phyloP scores from a whole-genome alignment of 1,140 invertebrate species.

The Pseudobourletiella spinata region DNA sequence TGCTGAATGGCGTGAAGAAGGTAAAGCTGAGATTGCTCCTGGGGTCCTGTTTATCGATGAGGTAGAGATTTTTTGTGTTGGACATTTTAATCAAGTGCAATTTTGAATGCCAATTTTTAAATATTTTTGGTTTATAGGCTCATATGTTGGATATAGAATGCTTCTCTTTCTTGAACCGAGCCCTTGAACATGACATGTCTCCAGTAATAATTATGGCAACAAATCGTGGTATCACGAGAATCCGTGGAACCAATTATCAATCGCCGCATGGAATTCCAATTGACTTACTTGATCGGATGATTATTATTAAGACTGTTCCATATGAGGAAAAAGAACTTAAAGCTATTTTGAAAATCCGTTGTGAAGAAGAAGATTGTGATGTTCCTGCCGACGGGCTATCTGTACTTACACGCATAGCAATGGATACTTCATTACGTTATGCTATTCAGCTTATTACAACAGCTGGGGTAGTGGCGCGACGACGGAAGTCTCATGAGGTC shows the following conservation, averaged over 20 bases:
- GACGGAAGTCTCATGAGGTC: slow-evolving; percentile 72
- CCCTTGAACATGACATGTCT: slow-evolving; percentile 92
- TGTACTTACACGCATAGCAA: slow-evolving; percentile 83
- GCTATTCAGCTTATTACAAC: slow-evolving; percentile 98
- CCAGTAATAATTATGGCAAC: slow-evolving; percentile 98
- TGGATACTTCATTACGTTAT: slow-evolving; percentile 88
- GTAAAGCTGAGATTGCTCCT: slow-evolving; percentile 96
- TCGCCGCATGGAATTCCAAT: slow-evolving; percentile 95
- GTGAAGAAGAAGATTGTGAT: slow-evolving; percentile 95
- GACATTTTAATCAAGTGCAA: no score
- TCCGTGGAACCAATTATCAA: slow-evolving; percentile 64
- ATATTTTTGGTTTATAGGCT: slow-evolving; percentile 54
- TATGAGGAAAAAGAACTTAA: slow-evolving; percentile 83
- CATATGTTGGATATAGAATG: slow-evolving; percentile 99
- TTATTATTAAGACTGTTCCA: slow-evolving; percentile 84
- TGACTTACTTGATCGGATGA: slow-evolving; percentile 89
- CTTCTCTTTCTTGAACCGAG: slow-evolving; percentile 94
- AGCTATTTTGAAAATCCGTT: slow-evolving; percentile 76
- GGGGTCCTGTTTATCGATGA: slow-evolving; percentile 90
- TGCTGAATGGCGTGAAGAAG: slow-evolving; percentile 97
- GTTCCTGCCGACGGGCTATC: slow-evolving; percentile 84
- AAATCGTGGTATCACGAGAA: slow-evolving; percentile 93
- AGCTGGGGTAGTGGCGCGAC: slow-evolving; percentile 75
- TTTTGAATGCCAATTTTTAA: no score
- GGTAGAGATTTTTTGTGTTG: slow-evolving; percentile 42